Evolutionary conservation across 2,888 invertebrate genomes (phyloP).

Genomic region (Erynnis tages): DNA sequence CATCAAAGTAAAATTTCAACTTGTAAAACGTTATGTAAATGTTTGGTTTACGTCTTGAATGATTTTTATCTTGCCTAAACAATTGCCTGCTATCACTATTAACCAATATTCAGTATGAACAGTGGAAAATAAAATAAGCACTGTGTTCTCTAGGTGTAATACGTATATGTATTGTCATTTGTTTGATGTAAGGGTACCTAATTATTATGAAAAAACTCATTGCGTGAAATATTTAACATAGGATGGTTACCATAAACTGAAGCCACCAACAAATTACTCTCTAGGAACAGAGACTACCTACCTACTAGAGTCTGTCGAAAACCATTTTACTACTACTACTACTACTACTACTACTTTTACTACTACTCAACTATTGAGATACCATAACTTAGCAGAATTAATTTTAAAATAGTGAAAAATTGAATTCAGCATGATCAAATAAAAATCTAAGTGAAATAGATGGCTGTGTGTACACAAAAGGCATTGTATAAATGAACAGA

Average conservation of each 20-base stretch:
- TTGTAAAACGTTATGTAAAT: not conserved
- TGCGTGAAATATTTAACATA: too few species aligned
- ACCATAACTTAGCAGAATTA: too few species aligned
- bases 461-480: slow-evolving; percentile 66
- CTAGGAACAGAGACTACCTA: too few species aligned
- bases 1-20: not conserved
- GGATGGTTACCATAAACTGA: too few species aligned
- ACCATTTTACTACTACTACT: too few species aligned
- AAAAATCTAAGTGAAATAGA: slow-evolving; percentile 60
- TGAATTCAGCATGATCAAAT: not conserved
- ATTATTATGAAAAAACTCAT: too few species aligned
- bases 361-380: too few species aligned
- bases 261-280: too few species aligned
- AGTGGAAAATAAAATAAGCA: not conserved
- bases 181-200: too few species aligned
- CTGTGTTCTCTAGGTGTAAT: not conserved
- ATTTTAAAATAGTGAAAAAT: not conserved
- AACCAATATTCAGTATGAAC: not conserved
- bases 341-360: too few species aligned
- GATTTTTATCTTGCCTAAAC: not conserved
- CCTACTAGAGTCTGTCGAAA: too few species aligned
- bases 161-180: too few species aligned
- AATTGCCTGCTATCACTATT: not conserved
- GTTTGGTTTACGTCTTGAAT: not conserved
- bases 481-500: slow-evolving; percentile 76